Conservation (phyloP, 1,140 invertebrate genomes). For the Physella acuta region DNA sequence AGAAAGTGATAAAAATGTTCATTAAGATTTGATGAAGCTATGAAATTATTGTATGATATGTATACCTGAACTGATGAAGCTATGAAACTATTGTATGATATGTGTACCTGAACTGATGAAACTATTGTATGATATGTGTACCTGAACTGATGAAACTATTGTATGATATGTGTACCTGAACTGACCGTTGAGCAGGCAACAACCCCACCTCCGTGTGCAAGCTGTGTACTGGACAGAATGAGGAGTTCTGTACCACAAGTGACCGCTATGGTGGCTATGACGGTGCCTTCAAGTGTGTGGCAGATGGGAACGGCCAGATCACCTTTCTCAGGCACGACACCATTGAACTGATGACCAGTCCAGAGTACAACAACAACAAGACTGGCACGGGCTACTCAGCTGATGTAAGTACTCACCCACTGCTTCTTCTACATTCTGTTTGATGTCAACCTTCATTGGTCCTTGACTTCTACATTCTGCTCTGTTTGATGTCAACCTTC, state of each 20-base stretch:
- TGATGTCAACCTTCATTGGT: too few relatives aligned
- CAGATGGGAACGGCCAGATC: conserved; percentile 76
- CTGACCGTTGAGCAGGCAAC: conserved; percentile 64
- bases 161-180: neutral
- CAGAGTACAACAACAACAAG: too few relatives aligned
- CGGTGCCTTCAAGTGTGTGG: conserved; percentile 78
- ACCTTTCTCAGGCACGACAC: conserved; percentile 83
- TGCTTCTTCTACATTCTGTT: too few relatives aligned
- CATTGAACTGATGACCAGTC: conserved; percentile 63
- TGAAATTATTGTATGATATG: neutral
- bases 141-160: neutral
- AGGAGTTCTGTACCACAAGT: conserved; percentile 74
- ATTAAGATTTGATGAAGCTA: neutral
- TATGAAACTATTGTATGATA: too few relatives aligned
- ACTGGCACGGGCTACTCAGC: too few relatives aligned
- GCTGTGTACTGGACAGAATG: conserved; percentile 72
- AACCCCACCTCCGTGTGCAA: conserved; percentile 80
- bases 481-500: too few relatives aligned
- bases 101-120: too few relatives aligned
- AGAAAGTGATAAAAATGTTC: too few relatives aligned
- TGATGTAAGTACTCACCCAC: too few relatives aligned
- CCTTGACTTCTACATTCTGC: too few relatives aligned
- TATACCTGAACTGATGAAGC: neutral
- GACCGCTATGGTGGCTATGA: conserved; percentile 90
- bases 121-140: too few relatives aligned